A percentile compares a stretch with the other conserved stretches of the same genome.
phyloP scores from a whole-genome alignment of 2,888 invertebrate genomes.

The Agonopterix subpropinquella region DNA sequence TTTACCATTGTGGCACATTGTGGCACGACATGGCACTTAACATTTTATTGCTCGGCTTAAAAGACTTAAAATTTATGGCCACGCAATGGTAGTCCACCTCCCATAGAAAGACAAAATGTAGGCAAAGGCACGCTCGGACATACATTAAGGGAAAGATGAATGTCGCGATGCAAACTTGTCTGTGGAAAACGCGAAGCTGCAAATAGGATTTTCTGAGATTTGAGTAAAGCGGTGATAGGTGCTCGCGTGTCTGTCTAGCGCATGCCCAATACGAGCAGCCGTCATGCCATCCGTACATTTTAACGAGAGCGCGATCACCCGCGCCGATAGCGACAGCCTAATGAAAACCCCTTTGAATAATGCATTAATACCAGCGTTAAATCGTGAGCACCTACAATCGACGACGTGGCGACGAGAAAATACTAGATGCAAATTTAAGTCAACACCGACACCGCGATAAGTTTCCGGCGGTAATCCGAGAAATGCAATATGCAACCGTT shows the following conservation, averaged over 20 bases:
- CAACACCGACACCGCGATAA: conserved; percentile 58
- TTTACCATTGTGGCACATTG: conserved; percentile 17
- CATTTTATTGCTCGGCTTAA: conserved; percentile 18
- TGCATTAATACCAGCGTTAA: conserved; percentile 75
- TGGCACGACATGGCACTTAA: conserved; percentile 17
- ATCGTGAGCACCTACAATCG: conserved; percentile 71
- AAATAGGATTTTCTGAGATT: conserved; percentile 34
- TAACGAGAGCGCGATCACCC: conserved; percentile 70
- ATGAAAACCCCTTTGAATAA: conserved; percentile 74
- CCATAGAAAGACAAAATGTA: conserved; percentile 19
- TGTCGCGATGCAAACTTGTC: conserved; percentile 24
- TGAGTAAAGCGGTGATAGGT: conserved; percentile 39
- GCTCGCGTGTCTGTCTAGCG: conserved; percentile 40
- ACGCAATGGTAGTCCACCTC: conserved; percentile 11
- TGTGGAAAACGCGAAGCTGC: conserved; percentile 24
- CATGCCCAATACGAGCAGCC: conserved; percentile 57
- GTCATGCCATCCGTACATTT: conserved; percentile 73
- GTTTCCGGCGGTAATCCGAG: conserved; percentile 54
- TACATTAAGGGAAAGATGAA: conserved; percentile 14
- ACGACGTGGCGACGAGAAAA: conserved; percentile 53
- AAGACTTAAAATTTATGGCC: conserved; percentile 20
- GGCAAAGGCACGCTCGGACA: conserved; percentile 8
- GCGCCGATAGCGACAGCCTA: conserved; percentile 67
- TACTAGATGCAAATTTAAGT: conserved; percentile 70
- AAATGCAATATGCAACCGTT: conserved; percentile 30